These are phyloP conservation scores for Notolepis coatsorum DNA, from an alignment of 2,797 vertebrate genomes.

Conservation along the genomic window DNA sequence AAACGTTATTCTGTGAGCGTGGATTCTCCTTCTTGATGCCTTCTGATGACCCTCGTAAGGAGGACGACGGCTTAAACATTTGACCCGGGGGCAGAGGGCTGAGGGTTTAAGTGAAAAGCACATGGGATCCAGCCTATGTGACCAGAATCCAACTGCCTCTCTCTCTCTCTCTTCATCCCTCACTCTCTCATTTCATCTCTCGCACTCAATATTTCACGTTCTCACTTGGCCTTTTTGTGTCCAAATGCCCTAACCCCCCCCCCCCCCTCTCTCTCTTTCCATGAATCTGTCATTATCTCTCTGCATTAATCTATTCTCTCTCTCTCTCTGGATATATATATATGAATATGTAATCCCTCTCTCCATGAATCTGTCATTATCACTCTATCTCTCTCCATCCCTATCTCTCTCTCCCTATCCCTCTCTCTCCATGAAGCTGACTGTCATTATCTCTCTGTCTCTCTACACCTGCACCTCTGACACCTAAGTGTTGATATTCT, in stretches of 20 bases:
- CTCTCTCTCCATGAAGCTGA: background rate
- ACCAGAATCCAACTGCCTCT: background rate
- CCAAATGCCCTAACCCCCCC: too few species aligned
- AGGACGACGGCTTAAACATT: too few species aligned
- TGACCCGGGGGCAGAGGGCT: too few species aligned
- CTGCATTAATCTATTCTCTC: conserved; percentile 42
- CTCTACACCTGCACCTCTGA: conserved; percentile 44
- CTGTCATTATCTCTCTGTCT: conserved; percentile 16
- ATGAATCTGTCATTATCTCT: conserved; percentile 63
- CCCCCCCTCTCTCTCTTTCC: conserved; percentile 46
- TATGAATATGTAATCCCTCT: background rate
- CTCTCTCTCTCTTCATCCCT: conserved; percentile 22
- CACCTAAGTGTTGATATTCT: conserved; percentile 49
- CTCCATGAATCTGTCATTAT: conserved; percentile 61
- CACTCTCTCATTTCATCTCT: conserved; percentile 4
- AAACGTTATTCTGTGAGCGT: too few species aligned
- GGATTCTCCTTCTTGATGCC: too few species aligned
- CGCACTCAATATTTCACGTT: conserved; percentile 62
- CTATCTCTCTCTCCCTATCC: background rate
- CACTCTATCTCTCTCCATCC: conserved; percentile 45
- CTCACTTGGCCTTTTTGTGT: conserved; percentile 67
- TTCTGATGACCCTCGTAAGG: too few species aligned
- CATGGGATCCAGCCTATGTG: too few species aligned
- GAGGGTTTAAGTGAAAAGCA: too few species aligned
- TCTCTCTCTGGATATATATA: too few species aligned